These are phyloP conservation scores for Macrocentrus cingulum DNA, from an alignment of 1,140 invertebrate genomes.

Conservation along the genomic window DNA sequence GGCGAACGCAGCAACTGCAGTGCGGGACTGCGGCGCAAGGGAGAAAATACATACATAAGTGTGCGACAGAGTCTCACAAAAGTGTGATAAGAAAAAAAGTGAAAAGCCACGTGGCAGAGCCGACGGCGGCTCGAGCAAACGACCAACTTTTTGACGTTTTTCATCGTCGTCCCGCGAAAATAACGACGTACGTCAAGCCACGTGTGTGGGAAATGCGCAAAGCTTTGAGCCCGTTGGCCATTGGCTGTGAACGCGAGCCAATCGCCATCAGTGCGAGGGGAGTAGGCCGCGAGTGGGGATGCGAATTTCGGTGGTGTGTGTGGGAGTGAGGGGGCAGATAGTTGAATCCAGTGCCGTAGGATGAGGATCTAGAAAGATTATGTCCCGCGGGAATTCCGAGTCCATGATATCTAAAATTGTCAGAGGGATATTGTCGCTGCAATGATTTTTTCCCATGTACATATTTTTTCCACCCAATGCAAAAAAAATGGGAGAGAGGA, in stretches of 20 bases:
- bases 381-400: conserved; percentile 13
- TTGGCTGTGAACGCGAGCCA: conserved; percentile 39
- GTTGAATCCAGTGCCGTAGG: conserved; percentile 12
- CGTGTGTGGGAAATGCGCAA: conserved; percentile 52
- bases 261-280: conserved; percentile 26
- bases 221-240: conserved; percentile 28
- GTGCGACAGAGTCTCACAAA: conserved; percentile 10
- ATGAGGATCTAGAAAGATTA: conserved; percentile 3
- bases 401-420: conserved; percentile 4
- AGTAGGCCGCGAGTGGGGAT: conserved; percentile 3
- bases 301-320: conserved; percentile 3
- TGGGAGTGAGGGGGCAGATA: conserved; percentile 27
- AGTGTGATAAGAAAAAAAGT: conserved; percentile 21
- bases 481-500: neutral
- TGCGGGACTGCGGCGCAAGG: conserved; percentile 43
- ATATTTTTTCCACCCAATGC: no score
- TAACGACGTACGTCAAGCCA: conserved; percentile 49
- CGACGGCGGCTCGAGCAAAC: conserved; percentile 33
- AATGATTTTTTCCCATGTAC: no score
- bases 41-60: neutral
- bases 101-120: conserved; percentile 38
- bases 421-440: neutral
- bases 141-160: conserved; percentile 51
- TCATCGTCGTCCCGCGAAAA: conserved; percentile 43
- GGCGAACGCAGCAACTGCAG: conserved; percentile 45